A percentile compares a stretch with the other conserved stretches of the same genome.
These are phyloP conservation scores for Brachirus orientalis DNA, from an alignment of 2,113 vertebrate species.

Conservation along the genomic window DNA sequence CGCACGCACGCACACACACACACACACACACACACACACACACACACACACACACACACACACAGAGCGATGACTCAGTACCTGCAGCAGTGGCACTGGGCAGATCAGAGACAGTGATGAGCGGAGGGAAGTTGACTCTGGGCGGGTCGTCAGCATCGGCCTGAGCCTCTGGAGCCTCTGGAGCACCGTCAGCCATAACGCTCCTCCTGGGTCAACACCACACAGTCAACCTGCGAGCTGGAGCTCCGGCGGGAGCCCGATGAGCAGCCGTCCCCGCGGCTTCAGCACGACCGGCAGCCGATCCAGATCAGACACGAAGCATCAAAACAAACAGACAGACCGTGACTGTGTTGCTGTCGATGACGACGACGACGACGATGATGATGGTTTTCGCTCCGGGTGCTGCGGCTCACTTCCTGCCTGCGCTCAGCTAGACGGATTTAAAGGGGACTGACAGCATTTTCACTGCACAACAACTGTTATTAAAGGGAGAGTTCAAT, in stretches of 20 bases:
- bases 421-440: constrained; percentile 22
- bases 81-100: constrained; percentile 74
- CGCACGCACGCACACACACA: too few relatives aligned
- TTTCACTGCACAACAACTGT: not conserved
- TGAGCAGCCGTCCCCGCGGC: too few relatives aligned
- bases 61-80: constrained; percentile 39
- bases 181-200: constrained; percentile 72
- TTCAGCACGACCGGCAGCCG: not conserved
- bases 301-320: not conserved
- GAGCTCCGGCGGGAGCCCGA: not conserved
- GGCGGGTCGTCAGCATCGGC: constrained; percentile 72
- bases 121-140: constrained; percentile 64
- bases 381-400: not conserved
- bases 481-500: too few relatives aligned
- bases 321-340: constrained; percentile 34
- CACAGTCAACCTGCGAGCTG: too few relatives aligned
- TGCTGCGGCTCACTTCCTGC: constrained; percentile 53
- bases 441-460: constrained; percentile 51
- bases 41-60: constrained; percentile 1
- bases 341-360: constrained; percentile 21
- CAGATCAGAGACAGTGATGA: constrained; percentile 75
- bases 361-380: not conserved
- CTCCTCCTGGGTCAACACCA: not conserved
- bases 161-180: constrained; percentile 44
- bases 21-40: too few relatives aligned